These are phyloP conservation scores for Stictocephala bisonia DNA, from an alignment of 2,888 invertebrate genomes.

Conservation along the genomic window DNA sequence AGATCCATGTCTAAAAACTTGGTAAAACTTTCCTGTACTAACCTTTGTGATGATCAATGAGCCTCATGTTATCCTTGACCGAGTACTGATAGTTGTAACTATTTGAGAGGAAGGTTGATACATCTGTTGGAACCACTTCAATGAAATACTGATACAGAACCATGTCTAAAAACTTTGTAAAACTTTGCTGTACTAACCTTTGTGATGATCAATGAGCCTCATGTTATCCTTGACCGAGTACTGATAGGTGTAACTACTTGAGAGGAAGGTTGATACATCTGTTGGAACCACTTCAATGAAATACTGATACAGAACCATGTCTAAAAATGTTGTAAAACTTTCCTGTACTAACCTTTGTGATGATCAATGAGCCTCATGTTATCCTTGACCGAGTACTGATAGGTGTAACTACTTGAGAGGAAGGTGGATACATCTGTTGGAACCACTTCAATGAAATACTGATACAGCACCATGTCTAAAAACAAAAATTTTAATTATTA, in stretches of 20 bases:
- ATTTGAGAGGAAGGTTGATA: conserved; percentile 80
- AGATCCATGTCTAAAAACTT: conserved; percentile 79
- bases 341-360: conserved; percentile 59
- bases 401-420: conserved; percentile 79
- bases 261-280: conserved; percentile 84
- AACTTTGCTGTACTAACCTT: too few species aligned
- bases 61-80: conserved; percentile 89
- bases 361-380: conserved; percentile 81
- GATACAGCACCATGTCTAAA: conserved; percentile 82
- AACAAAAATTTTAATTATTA: too few species aligned
- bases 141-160: conserved; percentile 93
- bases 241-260: conserved; percentile 84
- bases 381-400: conserved; percentile 96
- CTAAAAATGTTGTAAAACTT: too few species aligned
- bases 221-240: conserved; percentile 95
- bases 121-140: conserved; percentile 95
- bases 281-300: conserved; percentile 97
- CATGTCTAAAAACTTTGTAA: conserved; percentile 75
- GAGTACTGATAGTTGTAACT: conserved; percentile 93
- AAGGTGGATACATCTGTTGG: conserved; percentile 92
- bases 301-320: conserved; percentile 87
- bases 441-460: conserved; percentile 96
- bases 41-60: conserved; percentile 70
- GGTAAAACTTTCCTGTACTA: too few species aligned
- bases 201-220: conserved; percentile 75